A percentile compares a stretch with the other conserved stretches of the same genome.
Conservation (phyloP, 1,140 invertebrate genomes). For the Eupristina koningsbergeri region DNA sequence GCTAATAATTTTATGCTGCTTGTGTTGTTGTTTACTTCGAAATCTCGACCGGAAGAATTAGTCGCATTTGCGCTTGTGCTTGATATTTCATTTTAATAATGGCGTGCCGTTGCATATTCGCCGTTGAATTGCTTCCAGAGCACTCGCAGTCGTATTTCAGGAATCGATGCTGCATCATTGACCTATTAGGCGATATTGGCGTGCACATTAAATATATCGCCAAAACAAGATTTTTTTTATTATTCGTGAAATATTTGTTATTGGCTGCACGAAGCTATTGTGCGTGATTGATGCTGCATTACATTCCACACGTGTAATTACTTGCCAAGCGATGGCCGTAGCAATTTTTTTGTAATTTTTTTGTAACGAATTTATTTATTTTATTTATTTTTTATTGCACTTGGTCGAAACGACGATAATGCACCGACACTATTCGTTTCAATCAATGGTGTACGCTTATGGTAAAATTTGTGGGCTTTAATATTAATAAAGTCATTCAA, state of each 20-base stretch:
- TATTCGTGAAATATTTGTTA: neutral
- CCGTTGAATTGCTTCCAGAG: neutral
- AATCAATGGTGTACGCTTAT: too few species aligned
- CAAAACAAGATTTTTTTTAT: neutral
- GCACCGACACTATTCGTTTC: too few species aligned
- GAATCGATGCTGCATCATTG: neutral
- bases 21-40: neutral
- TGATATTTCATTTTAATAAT: neutral
- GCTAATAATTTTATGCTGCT: neutral
- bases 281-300: neutral
- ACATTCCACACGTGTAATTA: too few species aligned
- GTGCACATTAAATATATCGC: neutral
- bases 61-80: neutral
- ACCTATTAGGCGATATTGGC: neutral
- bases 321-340: too few species aligned
- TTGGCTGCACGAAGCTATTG: neutral
- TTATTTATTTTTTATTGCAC: too few species aligned
- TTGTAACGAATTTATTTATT: neutral
- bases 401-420: neutral
- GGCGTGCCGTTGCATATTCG: too few species aligned
- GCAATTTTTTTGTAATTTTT: too few species aligned
- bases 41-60: neutral
- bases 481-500: too few species aligned
- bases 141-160: neutral
- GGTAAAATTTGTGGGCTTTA: too few species aligned